Evolutionary conservation across 2,113 vertebrate genomes (phyloP), one percentile per base, ranked within the genome.

Genomic region (Rhegmatorhina hoffmannsi): DNA sequence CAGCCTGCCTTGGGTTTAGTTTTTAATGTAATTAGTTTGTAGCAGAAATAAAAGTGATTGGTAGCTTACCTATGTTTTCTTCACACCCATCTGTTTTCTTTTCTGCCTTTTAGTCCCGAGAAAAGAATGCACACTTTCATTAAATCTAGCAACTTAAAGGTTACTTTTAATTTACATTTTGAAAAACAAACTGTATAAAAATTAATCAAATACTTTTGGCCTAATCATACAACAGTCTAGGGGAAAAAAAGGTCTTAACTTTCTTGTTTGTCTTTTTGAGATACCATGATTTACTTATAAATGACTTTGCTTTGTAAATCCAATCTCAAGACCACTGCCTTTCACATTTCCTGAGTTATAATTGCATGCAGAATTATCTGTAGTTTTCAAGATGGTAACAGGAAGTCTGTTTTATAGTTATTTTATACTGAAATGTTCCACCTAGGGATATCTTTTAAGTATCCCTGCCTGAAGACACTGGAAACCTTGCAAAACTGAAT

Each of bases 11-110:
- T 90, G 58, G 36, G 58, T 95, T 88, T 95, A 60, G 75, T 90
- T 84, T 95, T 94, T 77, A 87, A 87, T 94, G 63, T 95, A 96
- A 95, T 96, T 97, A 94, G 80, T 85, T 96, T 96, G 59, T 74
- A 85, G 81, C 52, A 92, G 87, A 96, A 95, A 94, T 94, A 94
- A 94, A 96, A 96, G 82, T 96, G 95, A 87, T 92, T 78, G 55
- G 92, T 96, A 44, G 69, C 38, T 96, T 85, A 87, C 59, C 34
- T 62, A 40, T 67, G 56, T 94, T 92, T 96, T 94, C 70, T 92
- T 95, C 83, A n/a, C 33, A 89, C 44, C 52, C 87, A 90, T 95
- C 84, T 96, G 82, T 95, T 97, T 96, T 84, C 70, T 87, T 69
- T 92, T 77, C 82, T 90, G 69, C 85, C 44, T 92, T 86, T 94